Conservation (phyloP, 2,888 invertebrate species). For the Liopterus haemorrhoidalis region DNA sequence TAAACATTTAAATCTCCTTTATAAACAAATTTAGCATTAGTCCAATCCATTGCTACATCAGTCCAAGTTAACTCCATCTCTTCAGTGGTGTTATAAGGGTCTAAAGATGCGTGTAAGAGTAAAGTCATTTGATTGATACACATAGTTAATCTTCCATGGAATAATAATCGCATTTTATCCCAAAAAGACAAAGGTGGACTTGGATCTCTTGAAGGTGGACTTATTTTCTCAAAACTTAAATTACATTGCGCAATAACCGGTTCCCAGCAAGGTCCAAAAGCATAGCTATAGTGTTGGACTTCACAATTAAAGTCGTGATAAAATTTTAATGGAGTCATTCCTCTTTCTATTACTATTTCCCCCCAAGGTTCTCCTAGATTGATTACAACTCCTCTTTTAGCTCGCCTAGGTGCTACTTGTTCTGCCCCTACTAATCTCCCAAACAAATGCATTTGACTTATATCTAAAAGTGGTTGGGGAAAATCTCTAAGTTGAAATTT, state of each 20-base stretch:
- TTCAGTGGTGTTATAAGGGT: conserved; percentile 98
- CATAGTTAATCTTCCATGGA: conserved; percentile 89
- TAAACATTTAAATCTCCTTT: conserved; percentile 92
- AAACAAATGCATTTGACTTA: conserved; percentile 78
- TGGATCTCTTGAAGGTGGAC: conserved; percentile 84
- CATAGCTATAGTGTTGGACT: conserved; percentile 80
- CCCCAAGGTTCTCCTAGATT: conserved; percentile 84
- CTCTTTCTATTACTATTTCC: conserved; percentile 72
- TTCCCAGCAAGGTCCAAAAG: conserved; percentile 99
- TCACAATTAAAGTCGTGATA: conserved; percentile 97
- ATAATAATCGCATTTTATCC: conserved; percentile 89
- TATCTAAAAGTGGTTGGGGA: conserved; percentile 85
- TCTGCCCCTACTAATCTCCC: conserved; percentile 89
- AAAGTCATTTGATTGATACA: conserved; percentile 84
- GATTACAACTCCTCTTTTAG: conserved; percentile 68
- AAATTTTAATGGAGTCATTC: conserved; percentile 92
- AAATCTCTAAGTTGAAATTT: conserved; percentile 88
- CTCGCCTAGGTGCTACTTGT: conserved; percentile 63
- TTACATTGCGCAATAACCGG: conserved; percentile 90
- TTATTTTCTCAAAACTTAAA: conserved; percentile 81
- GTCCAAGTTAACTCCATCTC: conserved; percentile 98
- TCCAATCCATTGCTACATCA: conserved; percentile 91
- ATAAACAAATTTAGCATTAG: conserved; percentile 83
- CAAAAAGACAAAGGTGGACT: conserved; percentile 92
- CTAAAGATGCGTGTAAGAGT: conserved; percentile 88